Evolutionary conservation across 2,797 vertebrate genomes (phyloP).

Genomic region (Helarctos malayanus): DNA sequence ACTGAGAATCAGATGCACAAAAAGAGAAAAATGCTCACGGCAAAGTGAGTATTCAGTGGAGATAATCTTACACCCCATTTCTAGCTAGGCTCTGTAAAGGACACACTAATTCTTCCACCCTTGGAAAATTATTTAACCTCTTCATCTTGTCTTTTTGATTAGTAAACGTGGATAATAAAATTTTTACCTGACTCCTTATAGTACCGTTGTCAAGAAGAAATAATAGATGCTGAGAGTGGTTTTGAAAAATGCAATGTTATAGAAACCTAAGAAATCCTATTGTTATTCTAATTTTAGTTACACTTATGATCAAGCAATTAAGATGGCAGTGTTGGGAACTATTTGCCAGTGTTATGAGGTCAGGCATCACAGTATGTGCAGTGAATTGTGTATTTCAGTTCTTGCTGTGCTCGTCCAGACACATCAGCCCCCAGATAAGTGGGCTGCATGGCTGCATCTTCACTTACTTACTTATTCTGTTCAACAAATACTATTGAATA

Average conservation of each 20-base stretch:
- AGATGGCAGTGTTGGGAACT: background rate
- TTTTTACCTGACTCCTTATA: background rate
- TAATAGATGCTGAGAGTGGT: background rate
- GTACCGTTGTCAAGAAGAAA: background rate
- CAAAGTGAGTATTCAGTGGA: background rate
- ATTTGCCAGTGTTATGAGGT: background rate
- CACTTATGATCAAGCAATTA: background rate
- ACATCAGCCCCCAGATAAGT: background rate
- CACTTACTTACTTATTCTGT: background rate
- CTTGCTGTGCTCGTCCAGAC: background rate
- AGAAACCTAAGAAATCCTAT: constrained; percentile 24
- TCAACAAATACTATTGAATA: background rate
- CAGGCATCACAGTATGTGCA: accelerated
- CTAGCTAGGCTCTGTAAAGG: background rate
- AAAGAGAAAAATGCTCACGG: constrained; percentile 1
- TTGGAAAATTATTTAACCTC: background rate
- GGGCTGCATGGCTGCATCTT: background rate
- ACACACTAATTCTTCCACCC: background rate
- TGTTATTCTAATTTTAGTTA: background rate
- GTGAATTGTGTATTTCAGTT: background rate
- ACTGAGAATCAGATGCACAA: constrained; percentile 45
- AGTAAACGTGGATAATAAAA: background rate
- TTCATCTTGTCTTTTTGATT: constrained; percentile 29
- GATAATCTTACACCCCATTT: background rate
- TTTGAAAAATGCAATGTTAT: background rate